Conservation (phyloP, 2,888 invertebrate genomes). For the Eupeodes luniger region DNA sequence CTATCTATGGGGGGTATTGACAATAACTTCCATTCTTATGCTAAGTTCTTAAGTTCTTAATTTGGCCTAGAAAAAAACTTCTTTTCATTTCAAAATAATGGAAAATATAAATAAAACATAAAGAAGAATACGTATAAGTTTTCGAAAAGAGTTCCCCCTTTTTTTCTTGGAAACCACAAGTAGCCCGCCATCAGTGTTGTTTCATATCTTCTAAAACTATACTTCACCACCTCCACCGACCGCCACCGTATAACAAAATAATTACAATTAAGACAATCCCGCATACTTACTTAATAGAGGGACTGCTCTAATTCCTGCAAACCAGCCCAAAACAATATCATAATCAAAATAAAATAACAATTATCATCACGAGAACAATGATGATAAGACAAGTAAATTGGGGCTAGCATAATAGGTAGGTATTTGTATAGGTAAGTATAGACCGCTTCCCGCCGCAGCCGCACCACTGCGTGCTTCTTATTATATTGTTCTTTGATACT, state of each 20-base stretch:
- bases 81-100: no score
- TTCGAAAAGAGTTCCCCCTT: no score
- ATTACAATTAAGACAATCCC: background rate
- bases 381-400: slow-evolving; percentile 5
- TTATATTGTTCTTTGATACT: background rate
- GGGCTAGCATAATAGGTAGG: background rate
- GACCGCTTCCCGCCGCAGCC: no score
- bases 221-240: background rate
- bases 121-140: no score
- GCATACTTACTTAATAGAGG: background rate
- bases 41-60: no score
- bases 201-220: background rate
- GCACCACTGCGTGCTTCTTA: background rate
- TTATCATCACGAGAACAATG: slow-evolving; percentile 36
- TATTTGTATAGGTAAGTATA: background rate
- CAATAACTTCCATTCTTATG: no score
- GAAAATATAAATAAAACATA: no score
- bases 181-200: background rate
- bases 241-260: background rate
- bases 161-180: background rate
- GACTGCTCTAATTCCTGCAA: slow-evolving; percentile 11
- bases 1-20: no score
- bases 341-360: slow-evolving; percentile 46
- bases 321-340: slow-evolving; percentile 33
- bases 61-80: no score